Evolutionary conservation across 2,888 invertebrate species (phyloP).

Genomic region (Caenorhabditis sp.): DNA sequence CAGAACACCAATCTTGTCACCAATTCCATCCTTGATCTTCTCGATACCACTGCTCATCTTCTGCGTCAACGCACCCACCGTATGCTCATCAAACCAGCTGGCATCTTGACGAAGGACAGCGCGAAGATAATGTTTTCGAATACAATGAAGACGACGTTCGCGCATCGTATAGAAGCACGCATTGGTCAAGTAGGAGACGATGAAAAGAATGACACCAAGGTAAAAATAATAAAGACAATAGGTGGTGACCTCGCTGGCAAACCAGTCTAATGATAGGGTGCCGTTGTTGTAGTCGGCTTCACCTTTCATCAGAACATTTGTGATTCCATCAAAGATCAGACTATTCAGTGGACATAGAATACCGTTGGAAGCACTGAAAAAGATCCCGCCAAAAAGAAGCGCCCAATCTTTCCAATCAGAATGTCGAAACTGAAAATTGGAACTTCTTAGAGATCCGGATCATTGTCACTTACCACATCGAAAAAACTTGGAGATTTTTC

Average conservation of each 20-base stretch:
- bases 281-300: conserved; percentile 48
- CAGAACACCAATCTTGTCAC: conserved; percentile 61
- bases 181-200: conserved; percentile 55
- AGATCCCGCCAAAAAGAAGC: conserved; percentile 49
- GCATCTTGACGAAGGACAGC: conserved; percentile 72
- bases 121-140: conserved; percentile 72
- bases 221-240: conserved; percentile 53
- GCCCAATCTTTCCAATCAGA: conserved; percentile 50
- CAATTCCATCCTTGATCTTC: conserved; percentile 63
- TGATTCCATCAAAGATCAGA: conserved; percentile 59
- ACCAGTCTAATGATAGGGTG: conserved; percentile 42
- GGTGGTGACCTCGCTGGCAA: conserved; percentile 38
- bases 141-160: conserved; percentile 72
- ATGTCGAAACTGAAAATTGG: conserved; percentile 51
- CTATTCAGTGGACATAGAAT: conserved; percentile 47
- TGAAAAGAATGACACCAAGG: conserved; percentile 44
- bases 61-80: conserved; percentile 73
- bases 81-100: conserved; percentile 72
- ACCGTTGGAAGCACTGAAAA: conserved; percentile 43
- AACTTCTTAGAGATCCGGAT: too few relatives aligned
- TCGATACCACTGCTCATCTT: conserved; percentile 71
- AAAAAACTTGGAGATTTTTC: too few relatives aligned
- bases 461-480: too few relatives aligned
- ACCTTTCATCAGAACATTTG: conserved; percentile 52
- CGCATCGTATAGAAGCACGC: conserved; percentile 71